A percentile compares a stretch with the other conserved stretches of the same genome.
phyloP scores from a whole-genome alignment of 2,113 vertebrate genomes.

The Electrona antarctica region DNA sequence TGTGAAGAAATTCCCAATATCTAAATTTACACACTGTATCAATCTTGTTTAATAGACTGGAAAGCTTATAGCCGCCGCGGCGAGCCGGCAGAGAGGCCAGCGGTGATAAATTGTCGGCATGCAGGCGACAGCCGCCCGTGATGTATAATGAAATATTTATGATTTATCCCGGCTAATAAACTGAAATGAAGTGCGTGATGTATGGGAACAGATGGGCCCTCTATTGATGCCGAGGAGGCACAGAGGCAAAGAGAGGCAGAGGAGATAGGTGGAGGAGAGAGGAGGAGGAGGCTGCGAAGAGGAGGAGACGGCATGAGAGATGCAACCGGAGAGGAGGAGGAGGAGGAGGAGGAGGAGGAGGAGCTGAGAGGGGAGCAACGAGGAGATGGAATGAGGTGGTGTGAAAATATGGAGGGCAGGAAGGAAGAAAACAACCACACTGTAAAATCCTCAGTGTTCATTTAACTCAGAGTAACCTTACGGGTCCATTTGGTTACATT shows the following conservation, averaged over 20 bases:
- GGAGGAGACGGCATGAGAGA: slow-evolving; percentile 33
- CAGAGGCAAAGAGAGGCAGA: slow-evolving; percentile 43
- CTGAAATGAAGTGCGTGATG: slow-evolving; percentile 90
- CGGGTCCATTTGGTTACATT: no score
- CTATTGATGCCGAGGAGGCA: slow-evolving; percentile 79
- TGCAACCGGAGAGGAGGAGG: slow-evolving; percentile 14
- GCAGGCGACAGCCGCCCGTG: slow-evolving; percentile 79
- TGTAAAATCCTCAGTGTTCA: no score
- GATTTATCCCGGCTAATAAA: slow-evolving; percentile 96
- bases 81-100: slow-evolving; percentile 80
- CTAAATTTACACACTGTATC: slow-evolving; percentile 87
- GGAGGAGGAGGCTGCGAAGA: slow-evolving; percentile 51
- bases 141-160: slow-evolving; percentile 94
- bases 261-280: slow-evolving; percentile 17
- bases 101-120: slow-evolving; percentile 90
- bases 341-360: slow-evolving; percentile 26
- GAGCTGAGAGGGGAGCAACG: slow-evolving; percentile 32
- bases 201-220: slow-evolving; percentile 89
- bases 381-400: slow-evolving; percentile 28
- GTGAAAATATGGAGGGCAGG: slow-evolving; percentile 43
- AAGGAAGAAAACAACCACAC: not conserved
- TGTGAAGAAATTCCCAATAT: slow-evolving; percentile 87
- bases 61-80: slow-evolving; percentile 81
- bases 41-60: slow-evolving; percentile 95
- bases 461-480: no score